phyloP scores from a whole-genome alignment of 1,140 invertebrate species.

The Antheraea mylitta region DNA sequence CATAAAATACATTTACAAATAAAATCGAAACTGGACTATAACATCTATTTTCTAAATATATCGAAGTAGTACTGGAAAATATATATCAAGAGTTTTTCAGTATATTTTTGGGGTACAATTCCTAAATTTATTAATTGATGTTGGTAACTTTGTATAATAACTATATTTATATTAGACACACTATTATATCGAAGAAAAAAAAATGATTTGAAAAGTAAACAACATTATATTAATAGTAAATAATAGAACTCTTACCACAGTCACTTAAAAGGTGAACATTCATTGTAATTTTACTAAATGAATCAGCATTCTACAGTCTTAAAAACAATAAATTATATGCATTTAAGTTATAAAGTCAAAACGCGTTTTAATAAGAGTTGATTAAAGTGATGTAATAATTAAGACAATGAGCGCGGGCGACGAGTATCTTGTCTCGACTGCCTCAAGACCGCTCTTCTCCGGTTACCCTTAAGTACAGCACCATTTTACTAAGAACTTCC shows the following conservation, averaged over 20 bases:
- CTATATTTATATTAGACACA: no score
- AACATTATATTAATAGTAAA: background rate
- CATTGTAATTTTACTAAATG: conserved; percentile 8
- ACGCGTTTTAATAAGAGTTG: conserved; percentile 21
- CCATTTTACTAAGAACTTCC: conserved; percentile 13
- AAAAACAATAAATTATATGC: background rate
- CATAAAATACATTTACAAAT: no score
- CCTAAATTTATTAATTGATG: no score
- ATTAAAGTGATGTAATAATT: conserved; percentile 13
- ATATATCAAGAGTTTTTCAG: no score
- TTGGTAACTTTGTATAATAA: no score
- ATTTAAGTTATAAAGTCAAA: background rate
- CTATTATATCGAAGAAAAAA: background rate
- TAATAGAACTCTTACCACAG: background rate
- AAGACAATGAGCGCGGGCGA: background rate
- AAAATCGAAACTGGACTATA: no score
- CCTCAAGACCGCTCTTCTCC: conserved; percentile 17
- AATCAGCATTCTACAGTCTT: background rate
- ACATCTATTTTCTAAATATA: no score
- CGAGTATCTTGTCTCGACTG: conserved; percentile 12
- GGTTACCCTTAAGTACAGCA: conserved; percentile 14
- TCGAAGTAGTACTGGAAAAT: no score
- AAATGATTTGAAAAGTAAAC: background rate
- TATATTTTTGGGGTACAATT: no score
- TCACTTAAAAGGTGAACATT: conserved; percentile 3